phyloP scores from a whole-genome alignment of 1,140 invertebrate species.

The Asobara japonica region DNA sequence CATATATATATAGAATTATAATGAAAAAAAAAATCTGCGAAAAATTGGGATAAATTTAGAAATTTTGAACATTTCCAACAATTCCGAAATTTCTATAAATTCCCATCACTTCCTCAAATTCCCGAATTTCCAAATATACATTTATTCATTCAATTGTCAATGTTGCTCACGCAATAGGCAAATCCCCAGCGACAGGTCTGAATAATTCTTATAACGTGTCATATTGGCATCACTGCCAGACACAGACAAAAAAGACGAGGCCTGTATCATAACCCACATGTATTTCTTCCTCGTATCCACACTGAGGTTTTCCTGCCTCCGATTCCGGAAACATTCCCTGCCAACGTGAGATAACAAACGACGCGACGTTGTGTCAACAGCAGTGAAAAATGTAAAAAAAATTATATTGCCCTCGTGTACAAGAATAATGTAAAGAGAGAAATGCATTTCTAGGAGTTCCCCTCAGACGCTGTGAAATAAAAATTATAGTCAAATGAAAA shows the following conservation, averaged over 20 bases:
- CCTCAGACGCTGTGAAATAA: neutral
- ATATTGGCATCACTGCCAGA: neutral
- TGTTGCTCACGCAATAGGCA: too few relatives aligned
- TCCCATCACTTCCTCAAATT: too few relatives aligned
- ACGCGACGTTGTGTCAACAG: neutral
- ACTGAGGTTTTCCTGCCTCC: slow-evolving; percentile 7
- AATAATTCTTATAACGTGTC: neutral
- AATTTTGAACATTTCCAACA: too few relatives aligned
- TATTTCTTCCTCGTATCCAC: neutral
- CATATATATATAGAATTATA: too few relatives aligned
- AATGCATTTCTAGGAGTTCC: neutral
- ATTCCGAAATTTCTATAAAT: too few relatives aligned
- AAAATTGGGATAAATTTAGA: too few relatives aligned
- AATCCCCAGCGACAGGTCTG: neutral
- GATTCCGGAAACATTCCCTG: neutral
- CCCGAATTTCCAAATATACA: too few relatives aligned
- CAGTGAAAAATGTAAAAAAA: neutral
- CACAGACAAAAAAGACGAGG: neutral
- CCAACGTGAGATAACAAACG: slow-evolving; percentile 13
- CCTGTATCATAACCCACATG: neutral
- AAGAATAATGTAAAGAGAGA: neutral
- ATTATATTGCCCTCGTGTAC: neutral
- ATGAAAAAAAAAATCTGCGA: too few relatives aligned
- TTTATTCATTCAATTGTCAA: too few relatives aligned
- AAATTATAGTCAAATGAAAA: neutral